Evolutionary conservation across 2,888 invertebrate genomes (phyloP), one percentile per base, ranked within the genome.

Genomic region (Lycaena phlaeas): DNA sequence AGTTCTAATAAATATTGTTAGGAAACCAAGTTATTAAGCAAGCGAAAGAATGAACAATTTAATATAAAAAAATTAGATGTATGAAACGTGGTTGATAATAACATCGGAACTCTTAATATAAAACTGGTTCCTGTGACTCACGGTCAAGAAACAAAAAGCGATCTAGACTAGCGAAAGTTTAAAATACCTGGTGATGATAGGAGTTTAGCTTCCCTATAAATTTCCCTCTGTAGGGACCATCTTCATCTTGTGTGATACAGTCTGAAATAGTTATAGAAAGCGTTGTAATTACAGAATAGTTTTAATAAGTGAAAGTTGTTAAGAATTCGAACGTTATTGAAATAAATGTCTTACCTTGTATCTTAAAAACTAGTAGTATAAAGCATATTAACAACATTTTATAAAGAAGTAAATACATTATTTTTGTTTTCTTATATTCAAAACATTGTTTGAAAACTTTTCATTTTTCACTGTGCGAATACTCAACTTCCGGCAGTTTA

Each of bases 161-260:
- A 37, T 37, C 22, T 39, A 14, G 30, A 17, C 7, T 12, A 42
- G 50, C 40, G 46, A 50, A 50, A 50, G 46, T 45, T 30, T 17
- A 5, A 39, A 36, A 49, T 58, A 86, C 87, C 77, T 88, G 95
- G 68, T 96, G 95, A 70, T 96, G 95, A 64, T 95, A 96, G 0
- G 95, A 92, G 73, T 95, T 95, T 30, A 96, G 76, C 73, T 92
- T 93, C 4, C 95, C 95, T 42, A 96, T 79, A 54, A 88, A 89
- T 71, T 92, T 93, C 36, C 96, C 96, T 44, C 85, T 87, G 63
- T 94, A 94, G 3, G 91, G 91, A 0, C 90, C 92, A 26, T 89
- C 88, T 29, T 90, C 89, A 39, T 92, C 90, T 52, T 87, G 81
- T n/a, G 79, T 68, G 34, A 51, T 59, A 46, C 72, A 69, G 41